Percentiles rank a stretch among this genome's conserved stretches.
Conservation (phyloP, 2,888 invertebrate species). For the Bembecia ichneumoniformis region DNA sequence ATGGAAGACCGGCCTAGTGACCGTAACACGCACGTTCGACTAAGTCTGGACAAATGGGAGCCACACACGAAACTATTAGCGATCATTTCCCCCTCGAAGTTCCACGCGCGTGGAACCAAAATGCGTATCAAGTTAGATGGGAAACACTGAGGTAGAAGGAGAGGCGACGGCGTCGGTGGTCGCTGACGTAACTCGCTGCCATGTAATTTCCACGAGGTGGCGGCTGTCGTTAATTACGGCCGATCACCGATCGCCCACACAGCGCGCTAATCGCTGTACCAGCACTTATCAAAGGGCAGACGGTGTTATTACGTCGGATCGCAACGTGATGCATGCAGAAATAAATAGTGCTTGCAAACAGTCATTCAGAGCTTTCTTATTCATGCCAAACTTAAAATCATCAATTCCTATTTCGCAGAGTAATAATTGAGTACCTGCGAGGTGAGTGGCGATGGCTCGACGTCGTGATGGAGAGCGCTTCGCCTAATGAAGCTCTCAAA, state of each 20-base stretch:
- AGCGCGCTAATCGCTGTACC: not conserved
- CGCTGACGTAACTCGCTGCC: not conserved
- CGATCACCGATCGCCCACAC: not conserved
- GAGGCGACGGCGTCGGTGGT: not conserved
- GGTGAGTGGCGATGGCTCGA: not conserved
- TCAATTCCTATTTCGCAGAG: too few relatives aligned
- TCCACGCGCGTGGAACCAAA: too few relatives aligned
- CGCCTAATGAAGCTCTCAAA: slow-evolving; percentile 8
- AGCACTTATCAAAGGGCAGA: too few relatives aligned
- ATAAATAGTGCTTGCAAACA: too few relatives aligned
- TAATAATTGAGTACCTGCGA: too few relatives aligned
- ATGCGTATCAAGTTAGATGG: too few relatives aligned
- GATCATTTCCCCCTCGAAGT: not conserved
- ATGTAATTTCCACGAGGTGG: not conserved
- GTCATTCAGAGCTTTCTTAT: too few relatives aligned
- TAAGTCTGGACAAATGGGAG: not conserved
- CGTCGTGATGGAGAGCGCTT: slow-evolving; percentile 1
- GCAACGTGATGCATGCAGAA: too few relatives aligned
- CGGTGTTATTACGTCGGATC: too few relatives aligned
- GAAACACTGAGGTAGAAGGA: too few relatives aligned
- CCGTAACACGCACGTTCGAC: not conserved
- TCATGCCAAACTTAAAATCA: too few relatives aligned
- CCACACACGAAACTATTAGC: not conserved
- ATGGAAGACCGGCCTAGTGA: not conserved
- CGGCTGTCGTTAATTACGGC: not conserved